phyloP scores from a whole-genome alignment of 2,113 vertebrate genomes.

The Gymnobelideus leadbeateri region DNA sequence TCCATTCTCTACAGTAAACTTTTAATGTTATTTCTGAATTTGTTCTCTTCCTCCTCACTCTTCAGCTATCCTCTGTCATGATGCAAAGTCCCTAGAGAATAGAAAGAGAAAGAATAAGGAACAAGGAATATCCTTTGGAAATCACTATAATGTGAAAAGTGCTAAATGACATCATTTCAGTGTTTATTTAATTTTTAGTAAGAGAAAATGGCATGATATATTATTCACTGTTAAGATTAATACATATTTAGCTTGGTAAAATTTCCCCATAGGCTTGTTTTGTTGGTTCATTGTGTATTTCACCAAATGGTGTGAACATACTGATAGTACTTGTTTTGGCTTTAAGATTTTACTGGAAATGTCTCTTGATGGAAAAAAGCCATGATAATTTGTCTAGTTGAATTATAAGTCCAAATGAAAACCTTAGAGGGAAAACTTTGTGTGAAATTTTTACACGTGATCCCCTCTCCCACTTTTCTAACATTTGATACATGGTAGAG shows the following conservation, averaged over 20 bases:
- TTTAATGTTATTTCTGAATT: neutral
- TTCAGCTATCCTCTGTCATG: neutral
- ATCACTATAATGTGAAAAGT: neutral
- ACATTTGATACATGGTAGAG: neutral
- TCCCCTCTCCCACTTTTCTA: neutral
- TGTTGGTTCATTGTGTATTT: constrained; percentile 33
- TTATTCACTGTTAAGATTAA: neutral
- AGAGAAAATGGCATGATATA: neutral
- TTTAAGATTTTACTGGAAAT: neutral
- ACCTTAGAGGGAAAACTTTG: neutral
- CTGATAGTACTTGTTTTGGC: constrained; percentile 48
- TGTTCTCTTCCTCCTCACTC: neutral
- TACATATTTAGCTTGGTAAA: neutral
- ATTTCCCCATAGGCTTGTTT: neutral
- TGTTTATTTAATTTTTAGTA: neutral
- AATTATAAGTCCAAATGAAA: neutral
- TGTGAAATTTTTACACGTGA: neutral
- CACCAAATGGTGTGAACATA: constrained; percentile 55
- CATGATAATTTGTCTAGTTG: neutral
- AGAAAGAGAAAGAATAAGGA: neutral
- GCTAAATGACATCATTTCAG: neutral
- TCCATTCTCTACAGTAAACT: neutral
- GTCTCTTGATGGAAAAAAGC: constrained; percentile 7
- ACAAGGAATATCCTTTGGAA: neutral
- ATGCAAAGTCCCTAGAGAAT: neutral